A percentile compares a stretch with the other conserved stretches of the same genome.
phyloP scores from a whole-genome alignment of 2,113 vertebrate species.

The Eulemur macaco region DNA sequence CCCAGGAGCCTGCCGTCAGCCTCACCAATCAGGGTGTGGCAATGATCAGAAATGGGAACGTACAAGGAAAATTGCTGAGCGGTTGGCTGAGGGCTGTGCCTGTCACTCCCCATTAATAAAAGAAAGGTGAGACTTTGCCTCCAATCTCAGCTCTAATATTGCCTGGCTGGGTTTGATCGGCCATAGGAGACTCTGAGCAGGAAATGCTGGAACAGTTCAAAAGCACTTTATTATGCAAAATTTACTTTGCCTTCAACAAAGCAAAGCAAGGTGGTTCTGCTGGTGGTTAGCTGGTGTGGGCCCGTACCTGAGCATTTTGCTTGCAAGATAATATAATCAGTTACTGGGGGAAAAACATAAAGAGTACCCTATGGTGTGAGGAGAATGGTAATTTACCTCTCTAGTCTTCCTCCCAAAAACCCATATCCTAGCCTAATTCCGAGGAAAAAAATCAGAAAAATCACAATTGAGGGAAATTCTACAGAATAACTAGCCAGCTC shows the following conservation, averaged over 20 bases:
- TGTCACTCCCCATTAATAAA: slow-evolving; percentile 23
- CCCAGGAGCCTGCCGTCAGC: slow-evolving; percentile 31
- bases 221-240: background rate
- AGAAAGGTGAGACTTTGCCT: background rate
- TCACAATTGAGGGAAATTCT: background rate
- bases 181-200: background rate
- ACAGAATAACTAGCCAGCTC: background rate
- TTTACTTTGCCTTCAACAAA: slow-evolving; percentile 5
- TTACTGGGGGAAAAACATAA: background rate
- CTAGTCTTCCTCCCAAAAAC: background rate
- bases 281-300: background rate
- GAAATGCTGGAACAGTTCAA: background rate
- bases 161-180: background rate
- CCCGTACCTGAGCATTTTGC: background rate
- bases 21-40: slow-evolving; percentile 39
- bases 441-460: background rate
- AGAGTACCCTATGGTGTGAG: background rate
- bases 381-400: background rate
- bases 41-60: background rate
- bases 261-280: background rate
- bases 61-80: background rate
- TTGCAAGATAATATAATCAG: background rate
- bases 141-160: background rate
- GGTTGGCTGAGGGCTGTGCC: background rate
- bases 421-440: background rate